Base-by-base conservation (phyloP, 2,113 vertebrate genomes). In the Procavia capensis region DNA sequence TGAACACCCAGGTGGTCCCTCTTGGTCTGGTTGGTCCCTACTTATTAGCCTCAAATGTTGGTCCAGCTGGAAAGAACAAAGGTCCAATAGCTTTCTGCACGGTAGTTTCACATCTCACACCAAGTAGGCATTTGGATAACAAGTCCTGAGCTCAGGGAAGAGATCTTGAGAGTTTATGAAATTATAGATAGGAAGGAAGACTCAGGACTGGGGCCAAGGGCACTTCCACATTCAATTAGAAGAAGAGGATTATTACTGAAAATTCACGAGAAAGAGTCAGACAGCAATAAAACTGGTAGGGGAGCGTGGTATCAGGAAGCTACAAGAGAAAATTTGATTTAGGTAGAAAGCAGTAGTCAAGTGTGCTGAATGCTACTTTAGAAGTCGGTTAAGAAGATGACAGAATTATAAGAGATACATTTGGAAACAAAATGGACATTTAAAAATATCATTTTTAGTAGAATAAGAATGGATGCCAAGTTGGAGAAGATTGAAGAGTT, bases 401-500 rank as follows among this genome's bases (percentile, higher is more conserved):
- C n/a, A 34, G 75, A 43, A 70, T 50, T 2, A 11, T 24, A 43
- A 34, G 16, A 22, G 34, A 0, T 74, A 41, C 1, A 36, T 24
- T 25, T 63, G 36, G 81, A 76, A 85, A 76, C 59, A 54, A 72
- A 84, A 29, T 0, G n/a, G 59, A 43, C 59, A 63, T 50, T 68
- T 78, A 54, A 14, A 50, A 16, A 64, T 6, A 19, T 13, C 24
- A 27, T 29, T 75, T 41, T 78, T 31, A 41, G 45, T 19, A 11
- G 14, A 43, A 47, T 43, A 43, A 34, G 68, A 43, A 78, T 0
- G 0, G 78, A 66, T 78, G 61, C 47, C 61, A 31, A 41, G 57
- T 0, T 76, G 24, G 81, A 43, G n/a, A 24, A 4, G 19, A 24
- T 0, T 8, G 27, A 61, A 54, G 90, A 80, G n/a, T 0, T 31